phyloP scores from a whole-genome alignment of 2,888 invertebrate genomes.

The Drosophila macrospina region DNA sequence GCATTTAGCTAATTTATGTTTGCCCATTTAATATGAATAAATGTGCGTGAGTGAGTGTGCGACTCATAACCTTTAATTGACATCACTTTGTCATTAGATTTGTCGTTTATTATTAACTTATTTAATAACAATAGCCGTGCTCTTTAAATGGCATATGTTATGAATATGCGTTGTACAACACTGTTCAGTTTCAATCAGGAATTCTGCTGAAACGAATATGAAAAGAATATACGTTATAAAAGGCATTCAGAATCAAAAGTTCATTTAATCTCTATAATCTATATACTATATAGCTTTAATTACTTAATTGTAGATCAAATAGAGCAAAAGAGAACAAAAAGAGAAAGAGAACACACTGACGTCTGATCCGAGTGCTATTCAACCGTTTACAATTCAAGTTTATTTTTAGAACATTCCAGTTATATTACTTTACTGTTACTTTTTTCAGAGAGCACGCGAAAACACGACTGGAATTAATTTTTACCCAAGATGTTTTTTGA shows the following conservation, averaged over 20 bases:
- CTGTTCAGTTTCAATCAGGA: conserved; percentile 37
- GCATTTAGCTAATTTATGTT: conserved; percentile 49
- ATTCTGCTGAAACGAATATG: conserved; percentile 39
- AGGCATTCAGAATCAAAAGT: conserved; percentile 30
- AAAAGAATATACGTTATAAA: conserved; percentile 25
- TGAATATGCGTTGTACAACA: conserved; percentile 43
- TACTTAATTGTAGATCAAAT: conserved; percentile 76
- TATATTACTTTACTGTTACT: conserved; percentile 64
- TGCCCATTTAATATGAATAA: conserved; percentile 22
- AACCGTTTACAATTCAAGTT: conserved; percentile 13
- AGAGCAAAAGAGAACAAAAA: conserved; percentile 10
- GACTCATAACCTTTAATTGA: conserved; percentile 61
- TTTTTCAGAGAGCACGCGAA: conserved; percentile 35
- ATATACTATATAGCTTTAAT: conserved; percentile 45
- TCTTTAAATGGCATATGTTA: conserved; percentile 31
- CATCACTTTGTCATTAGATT: conserved; percentile 59
- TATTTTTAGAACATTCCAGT: conserved; percentile 59
- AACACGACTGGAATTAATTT: conserved; percentile 65
- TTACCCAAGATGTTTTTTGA: conserved; percentile 32
- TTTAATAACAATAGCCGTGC: conserved; percentile 34
- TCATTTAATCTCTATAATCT: conserved; percentile 47
- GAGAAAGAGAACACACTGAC: conserved; percentile 6
- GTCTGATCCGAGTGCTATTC: conserved; percentile 22
- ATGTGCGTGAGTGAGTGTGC: conserved; percentile 38
- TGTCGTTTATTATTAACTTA: conserved; percentile 27